A percentile compares a stretch with the other conserved stretches of the same genome.
These are phyloP conservation scores for Argyresthia albistria DNA, from an alignment of 2,888 invertebrate genomes.

Conservation along the genomic window DNA sequence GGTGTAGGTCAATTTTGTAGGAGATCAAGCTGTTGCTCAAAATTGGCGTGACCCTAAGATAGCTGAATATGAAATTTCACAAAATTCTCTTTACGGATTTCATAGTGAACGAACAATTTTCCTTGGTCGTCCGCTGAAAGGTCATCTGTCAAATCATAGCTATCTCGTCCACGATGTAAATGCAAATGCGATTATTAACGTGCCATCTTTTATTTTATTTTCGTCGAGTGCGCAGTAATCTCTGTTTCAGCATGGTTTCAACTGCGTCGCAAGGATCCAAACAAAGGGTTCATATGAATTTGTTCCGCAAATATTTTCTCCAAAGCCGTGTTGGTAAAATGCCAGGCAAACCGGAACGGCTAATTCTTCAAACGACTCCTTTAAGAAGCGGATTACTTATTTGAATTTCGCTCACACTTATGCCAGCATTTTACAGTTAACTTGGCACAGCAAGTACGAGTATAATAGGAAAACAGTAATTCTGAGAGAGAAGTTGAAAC, in stretches of 20 bases:
- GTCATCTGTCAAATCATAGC: too few species aligned
- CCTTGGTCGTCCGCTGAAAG: too few species aligned
- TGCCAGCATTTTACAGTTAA: neutral
- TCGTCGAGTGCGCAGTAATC: neutral
- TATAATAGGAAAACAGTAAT: neutral
- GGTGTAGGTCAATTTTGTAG: too few species aligned
- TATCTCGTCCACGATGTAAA: neutral
- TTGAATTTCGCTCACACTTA: neutral
- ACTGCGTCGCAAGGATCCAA: constrained; percentile 1
- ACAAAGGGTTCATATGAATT: constrained; percentile 11
- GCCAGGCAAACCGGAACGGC: constrained; percentile 27
- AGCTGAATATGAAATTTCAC: too few species aligned
- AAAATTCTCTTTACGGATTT: too few species aligned
- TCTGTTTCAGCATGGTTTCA: neutral
- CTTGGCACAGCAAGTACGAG: neutral
- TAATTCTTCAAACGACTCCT: constrained; percentile 16
- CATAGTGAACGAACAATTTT: too few species aligned
- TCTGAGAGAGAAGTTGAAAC: neutral
- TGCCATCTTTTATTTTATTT: neutral
- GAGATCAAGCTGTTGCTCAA: too few species aligned
- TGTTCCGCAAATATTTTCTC: constrained; percentile 31
- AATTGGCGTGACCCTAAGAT: too few species aligned
- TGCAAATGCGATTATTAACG: neutral
- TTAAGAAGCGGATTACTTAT: neutral
- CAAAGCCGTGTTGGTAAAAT: constrained; percentile 26